phyloP scores from a whole-genome alignment of 2,797 vertebrate genomes.

The Sebastes matsubarae region DNA sequence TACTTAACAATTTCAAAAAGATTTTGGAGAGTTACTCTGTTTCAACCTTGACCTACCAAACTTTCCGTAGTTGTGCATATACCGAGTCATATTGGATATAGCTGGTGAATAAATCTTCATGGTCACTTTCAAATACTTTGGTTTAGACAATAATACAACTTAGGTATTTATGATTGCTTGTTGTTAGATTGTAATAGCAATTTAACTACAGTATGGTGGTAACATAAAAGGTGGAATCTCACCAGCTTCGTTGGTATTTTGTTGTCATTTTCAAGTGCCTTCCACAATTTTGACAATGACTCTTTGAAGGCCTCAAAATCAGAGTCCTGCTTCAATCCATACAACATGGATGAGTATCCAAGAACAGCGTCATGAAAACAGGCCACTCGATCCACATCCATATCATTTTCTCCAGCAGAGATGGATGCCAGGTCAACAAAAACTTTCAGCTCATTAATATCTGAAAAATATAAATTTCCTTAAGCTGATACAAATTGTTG shows the following conservation, averaged over 20 bases:
- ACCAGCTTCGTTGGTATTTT: conserved; percentile 88
- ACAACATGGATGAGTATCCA: conserved; percentile 88
- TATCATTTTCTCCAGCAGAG: conserved; percentile 92
- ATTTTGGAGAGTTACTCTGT: not conserved
- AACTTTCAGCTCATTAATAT: conserved; percentile 90
- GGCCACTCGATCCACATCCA: conserved; percentile 91
- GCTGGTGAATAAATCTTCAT: not conserved
- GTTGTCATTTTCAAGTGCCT: conserved; percentile 86
- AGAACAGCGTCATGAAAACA: conserved; percentile 91
- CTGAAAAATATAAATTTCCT: conserved; percentile 60
- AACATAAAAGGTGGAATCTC: conserved; percentile 29
- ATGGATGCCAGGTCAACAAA: conserved; percentile 94
- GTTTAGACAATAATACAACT: not conserved
- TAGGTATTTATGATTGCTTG: not conserved
- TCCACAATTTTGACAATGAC: conserved; percentile 85
- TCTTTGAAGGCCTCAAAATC: conserved; percentile 79
- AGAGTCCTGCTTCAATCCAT: conserved; percentile 77
- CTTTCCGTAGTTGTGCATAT: not conserved
- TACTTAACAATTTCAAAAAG: not conserved
- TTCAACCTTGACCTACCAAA: not conserved
- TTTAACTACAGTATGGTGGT: not conserved
- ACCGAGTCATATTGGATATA: not conserved
- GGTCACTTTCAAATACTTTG: not conserved
- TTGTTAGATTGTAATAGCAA: not conserved
- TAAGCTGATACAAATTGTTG: not conserved